These are phyloP conservation scores for Psilopsiagon aurifrons DNA, from an alignment of 2,113 vertebrate species.

Conservation along the genomic window DNA sequence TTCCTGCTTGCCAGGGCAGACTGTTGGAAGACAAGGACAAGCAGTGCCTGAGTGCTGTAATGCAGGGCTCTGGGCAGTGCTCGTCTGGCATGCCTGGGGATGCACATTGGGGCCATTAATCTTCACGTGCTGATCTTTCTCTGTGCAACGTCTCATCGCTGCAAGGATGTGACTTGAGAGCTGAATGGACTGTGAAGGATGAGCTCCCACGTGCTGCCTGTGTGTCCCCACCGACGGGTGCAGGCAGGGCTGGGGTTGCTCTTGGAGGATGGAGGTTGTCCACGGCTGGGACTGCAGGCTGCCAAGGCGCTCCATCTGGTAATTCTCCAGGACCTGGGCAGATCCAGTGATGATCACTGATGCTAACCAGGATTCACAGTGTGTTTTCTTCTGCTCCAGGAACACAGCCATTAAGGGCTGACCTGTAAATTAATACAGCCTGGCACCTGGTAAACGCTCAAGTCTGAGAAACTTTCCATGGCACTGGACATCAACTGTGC, in stretches of 20 bases:
- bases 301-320: neutral
- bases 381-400: conserved; percentile 4
- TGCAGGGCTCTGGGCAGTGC: neutral
- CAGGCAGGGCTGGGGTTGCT: neutral
- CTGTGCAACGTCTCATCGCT: neutral
- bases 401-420: conserved; percentile 13
- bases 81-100: neutral
- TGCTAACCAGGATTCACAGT: neutral
- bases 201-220: neutral
- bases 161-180: neutral
- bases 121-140: neutral
- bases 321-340: conserved; percentile 4
- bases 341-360: neutral
- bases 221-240: neutral
- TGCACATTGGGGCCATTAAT: neutral
- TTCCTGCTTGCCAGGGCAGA: neutral
- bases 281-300: neutral
- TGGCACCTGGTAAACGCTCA: neutral
- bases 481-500: neutral
- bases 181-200: neutral
- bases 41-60: neutral
- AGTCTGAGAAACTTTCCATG: neutral
- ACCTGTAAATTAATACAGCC: conserved; percentile 24
- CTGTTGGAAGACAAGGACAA: neutral
- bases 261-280: neutral